Evolutionary conservation across 2,797 vertebrate genomes (phyloP), one percentile per base, ranked within the genome.

Genomic region (Perdix hodgsoniae): DNA sequence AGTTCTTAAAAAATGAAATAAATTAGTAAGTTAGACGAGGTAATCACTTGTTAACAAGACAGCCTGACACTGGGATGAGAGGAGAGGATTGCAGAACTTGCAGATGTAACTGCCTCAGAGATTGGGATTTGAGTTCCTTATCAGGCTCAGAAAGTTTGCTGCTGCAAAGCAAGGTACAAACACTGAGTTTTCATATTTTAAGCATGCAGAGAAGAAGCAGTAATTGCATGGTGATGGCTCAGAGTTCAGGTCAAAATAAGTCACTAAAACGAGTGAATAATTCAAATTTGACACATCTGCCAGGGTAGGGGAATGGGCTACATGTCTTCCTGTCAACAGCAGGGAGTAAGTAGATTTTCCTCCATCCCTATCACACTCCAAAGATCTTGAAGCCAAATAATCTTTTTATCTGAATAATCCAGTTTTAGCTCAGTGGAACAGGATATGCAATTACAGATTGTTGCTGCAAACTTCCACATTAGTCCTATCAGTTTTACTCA

Each of bases 121-220:
- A 44, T 49, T 87, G 27, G 70, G 93, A 95, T 94, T 71, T 88
- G 49, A 86, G 96, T 88, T 87, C 60, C 90, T 94, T 93, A 89
- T 82, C 74, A 37, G 35, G 22, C 50, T 69, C 14, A 35, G 22
- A 45, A 74, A 31, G 50, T 59, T 70, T 86, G 85, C 70, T 88
- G 40, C 39, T 79, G 83, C 42, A 83, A 96, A 94, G 81, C 80
- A 76, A n/a, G 87, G 57, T 0, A 16, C 74, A 77, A 78, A 82
- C 65, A 50, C 18, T 70, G 70, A 88, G 45, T 31, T 65, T 35
- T 39, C 19, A 3, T 64, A 71, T 85, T 95, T 95, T 86, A 75
- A 86, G 82, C 79, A 84, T 63, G 86, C 52, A 47, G n/a, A 86
- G 83, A 86, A 91, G 45, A 89, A 77, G 69, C 42, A 10, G 84